These are phyloP conservation scores for Ichneumoninae sp. DNA, from an alignment of 2,888 invertebrate species.

Conservation along the genomic window DNA sequence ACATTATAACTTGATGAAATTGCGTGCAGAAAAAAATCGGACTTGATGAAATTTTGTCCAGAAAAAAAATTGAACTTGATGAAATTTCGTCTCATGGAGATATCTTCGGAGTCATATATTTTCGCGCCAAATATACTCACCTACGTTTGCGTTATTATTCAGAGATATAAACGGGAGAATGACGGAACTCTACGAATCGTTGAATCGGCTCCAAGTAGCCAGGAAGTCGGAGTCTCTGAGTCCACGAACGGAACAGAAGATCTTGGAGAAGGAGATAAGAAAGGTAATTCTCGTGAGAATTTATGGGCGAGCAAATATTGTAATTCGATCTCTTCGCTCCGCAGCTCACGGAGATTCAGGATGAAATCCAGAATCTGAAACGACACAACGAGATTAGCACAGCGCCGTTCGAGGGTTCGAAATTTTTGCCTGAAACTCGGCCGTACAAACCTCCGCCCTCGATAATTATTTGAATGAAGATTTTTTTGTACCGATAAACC, in stretches of 20 bases:
- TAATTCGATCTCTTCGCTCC: slow-evolving; percentile 74
- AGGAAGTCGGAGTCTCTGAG: slow-evolving; percentile 61
- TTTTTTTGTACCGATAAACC: neutral
- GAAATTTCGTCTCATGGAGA: too few relatives aligned
- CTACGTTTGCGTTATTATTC: slow-evolving; percentile 21
- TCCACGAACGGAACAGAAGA: slow-evolving; percentile 86
- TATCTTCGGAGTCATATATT: neutral
- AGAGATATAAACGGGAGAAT: slow-evolving; percentile 79
- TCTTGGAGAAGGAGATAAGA: slow-evolving; percentile 86
- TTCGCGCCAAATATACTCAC: slow-evolving; percentile 49
- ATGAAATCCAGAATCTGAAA: slow-evolving; percentile 85
- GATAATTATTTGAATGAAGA: slow-evolving; percentile 66
- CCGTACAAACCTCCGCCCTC: slow-evolving; percentile 64
- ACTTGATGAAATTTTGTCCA: too few relatives aligned
- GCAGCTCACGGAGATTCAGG: slow-evolving; percentile 86
- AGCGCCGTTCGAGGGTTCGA: slow-evolving; percentile 43
- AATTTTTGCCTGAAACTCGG: slow-evolving; percentile 36
- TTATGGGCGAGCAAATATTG: slow-evolving; percentile 15
- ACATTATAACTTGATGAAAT: too few relatives aligned
- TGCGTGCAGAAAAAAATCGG: too few relatives aligned
- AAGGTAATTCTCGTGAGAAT: slow-evolving; percentile 83
- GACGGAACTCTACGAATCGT: slow-evolving; percentile 81
- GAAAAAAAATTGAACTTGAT: too few relatives aligned
- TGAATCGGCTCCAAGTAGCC: slow-evolving; percentile 77
- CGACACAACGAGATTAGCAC: slow-evolving; percentile 75